Percentiles rank a stretch among this genome's conserved stretches.
These are phyloP conservation scores for Centruroides sculpturatus DNA, from an alignment of 1,140 invertebrate species.

Conservation along the genomic window DNA sequence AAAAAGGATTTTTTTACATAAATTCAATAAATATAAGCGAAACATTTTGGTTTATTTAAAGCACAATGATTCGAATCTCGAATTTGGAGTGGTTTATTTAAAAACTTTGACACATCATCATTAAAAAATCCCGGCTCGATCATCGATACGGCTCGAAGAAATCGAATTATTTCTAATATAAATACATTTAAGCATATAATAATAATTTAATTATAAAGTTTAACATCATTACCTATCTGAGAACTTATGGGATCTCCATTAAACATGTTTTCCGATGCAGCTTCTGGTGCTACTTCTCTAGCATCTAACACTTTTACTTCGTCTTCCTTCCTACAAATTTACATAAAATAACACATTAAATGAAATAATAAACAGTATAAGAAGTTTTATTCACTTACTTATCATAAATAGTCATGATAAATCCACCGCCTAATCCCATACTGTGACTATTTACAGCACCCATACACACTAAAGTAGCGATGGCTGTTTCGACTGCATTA, in stretches of 20 bases:
- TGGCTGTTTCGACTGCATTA: conserved; percentile 38
- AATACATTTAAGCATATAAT: too few species aligned
- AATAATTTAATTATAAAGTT: too few species aligned
- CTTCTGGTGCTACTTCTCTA: conserved; percentile 28
- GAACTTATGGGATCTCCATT: conserved; percentile 7
- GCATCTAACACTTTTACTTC: conserved; percentile 28
- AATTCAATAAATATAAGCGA: too few species aligned
- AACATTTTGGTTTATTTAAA: too few species aligned
- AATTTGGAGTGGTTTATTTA: too few species aligned
- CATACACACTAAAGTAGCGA: conserved; percentile 36
- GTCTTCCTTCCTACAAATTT: conserved; percentile 15
- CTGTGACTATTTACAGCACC: conserved; percentile 37
- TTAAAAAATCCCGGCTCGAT: too few species aligned
- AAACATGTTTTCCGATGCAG: conserved; percentile 24
- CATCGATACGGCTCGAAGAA: too few species aligned
- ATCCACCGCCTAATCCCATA: conserved; percentile 40
- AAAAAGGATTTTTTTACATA: too few species aligned
- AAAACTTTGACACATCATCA: too few species aligned
- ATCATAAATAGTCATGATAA: conserved; percentile 34
- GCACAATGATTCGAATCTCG: too few species aligned
- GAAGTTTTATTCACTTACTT: conserved; percentile 20
- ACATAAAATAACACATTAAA: background rate
- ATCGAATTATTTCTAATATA: too few species aligned
- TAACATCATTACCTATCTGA: background rate
- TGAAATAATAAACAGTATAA: too few species aligned